Evolutionary conservation across 2,113 vertebrate species (phyloP).

Genomic region (Potamarius usumacintae): DNA sequence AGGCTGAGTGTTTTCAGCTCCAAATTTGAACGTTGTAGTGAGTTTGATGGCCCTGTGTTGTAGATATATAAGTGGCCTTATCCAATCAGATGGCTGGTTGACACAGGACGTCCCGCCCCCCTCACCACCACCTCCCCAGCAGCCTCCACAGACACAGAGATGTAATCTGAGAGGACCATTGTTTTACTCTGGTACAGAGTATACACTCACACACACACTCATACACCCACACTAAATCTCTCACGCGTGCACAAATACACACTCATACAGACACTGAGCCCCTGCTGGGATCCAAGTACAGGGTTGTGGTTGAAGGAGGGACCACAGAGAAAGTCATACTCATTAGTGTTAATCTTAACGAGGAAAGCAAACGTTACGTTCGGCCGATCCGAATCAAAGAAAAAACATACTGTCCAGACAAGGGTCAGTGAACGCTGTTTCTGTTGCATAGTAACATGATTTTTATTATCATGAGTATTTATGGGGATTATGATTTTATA

Average conservation of each 20-base stretch:
- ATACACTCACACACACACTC: slow-evolving; percentile 47
- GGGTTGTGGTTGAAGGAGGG: slow-evolving; percentile 31
- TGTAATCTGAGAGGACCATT: slow-evolving; percentile 63
- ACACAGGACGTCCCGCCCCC: slow-evolving; percentile 40
- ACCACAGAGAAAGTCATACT: slow-evolving; percentile 48
- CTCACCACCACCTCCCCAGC: slow-evolving; percentile 60
- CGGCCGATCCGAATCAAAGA: background rate
- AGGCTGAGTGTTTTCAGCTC: slow-evolving; percentile 56
- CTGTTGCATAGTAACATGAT: background rate
- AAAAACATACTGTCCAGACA: background rate
- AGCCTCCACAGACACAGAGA: slow-evolving; percentile 52
- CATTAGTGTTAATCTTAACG: slow-evolving; percentile 53
- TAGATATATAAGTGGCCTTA: slow-evolving; percentile 71
- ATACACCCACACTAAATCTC: slow-evolving; percentile 60
- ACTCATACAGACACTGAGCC: slow-evolving; percentile 43
- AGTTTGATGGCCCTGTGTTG: slow-evolving; percentile 69
- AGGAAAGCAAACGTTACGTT: slow-evolving; percentile 46
- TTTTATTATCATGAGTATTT: background rate
- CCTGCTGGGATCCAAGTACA: slow-evolving; percentile 32
- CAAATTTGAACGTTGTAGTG: slow-evolving; percentile 77
- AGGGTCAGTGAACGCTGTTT: background rate
- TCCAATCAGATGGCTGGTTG: slow-evolving; percentile 67
- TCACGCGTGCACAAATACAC: slow-evolving; percentile 54
- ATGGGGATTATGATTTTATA: no score
- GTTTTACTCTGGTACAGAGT: slow-evolving; percentile 55